Evolutionary conservation across 2,797 vertebrate genomes (phyloP).

Genomic region (Acropternis orthonyx): DNA sequence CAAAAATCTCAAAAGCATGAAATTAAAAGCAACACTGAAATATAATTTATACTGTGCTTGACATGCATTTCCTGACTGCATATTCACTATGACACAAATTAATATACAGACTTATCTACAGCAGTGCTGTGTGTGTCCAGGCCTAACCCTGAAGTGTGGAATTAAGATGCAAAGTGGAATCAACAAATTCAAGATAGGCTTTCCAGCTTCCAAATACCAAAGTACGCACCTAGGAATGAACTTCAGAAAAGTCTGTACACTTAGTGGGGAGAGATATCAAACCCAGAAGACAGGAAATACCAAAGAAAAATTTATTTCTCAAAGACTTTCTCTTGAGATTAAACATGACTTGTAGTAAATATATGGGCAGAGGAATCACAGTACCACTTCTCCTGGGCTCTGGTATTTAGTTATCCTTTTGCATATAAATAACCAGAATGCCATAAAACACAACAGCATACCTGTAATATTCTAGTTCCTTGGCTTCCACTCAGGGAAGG

Average conservation of each 20-base stretch:
- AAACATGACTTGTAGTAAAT: neutral
- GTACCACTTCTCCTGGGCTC: neutral
- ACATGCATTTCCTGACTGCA: neutral
- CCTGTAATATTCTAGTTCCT: neutral
- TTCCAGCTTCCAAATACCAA: neutral
- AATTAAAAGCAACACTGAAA: neutral
- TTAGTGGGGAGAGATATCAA: neutral
- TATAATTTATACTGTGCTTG: neutral
- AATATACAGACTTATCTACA: neutral
- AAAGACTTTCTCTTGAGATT: neutral
- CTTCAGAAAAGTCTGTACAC: neutral
- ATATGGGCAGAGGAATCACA: neutral
- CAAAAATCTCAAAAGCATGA: neutral
- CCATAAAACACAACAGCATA: neutral
- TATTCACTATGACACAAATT: neutral
- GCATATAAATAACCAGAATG: neutral
- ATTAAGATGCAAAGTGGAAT: neutral
- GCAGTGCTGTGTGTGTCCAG: neutral
- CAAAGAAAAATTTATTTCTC: neutral
- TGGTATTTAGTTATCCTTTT: neutral
- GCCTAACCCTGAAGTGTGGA: neutral
- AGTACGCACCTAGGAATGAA: neutral
- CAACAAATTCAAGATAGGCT: neutral
- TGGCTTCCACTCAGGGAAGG: neutral
- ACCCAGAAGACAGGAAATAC: neutral